Percentiles rank a stretch among this genome's conserved stretches.
phyloP scores from a whole-genome alignment of 2,113 vertebrate species.

The Strigops habroptila region DNA sequence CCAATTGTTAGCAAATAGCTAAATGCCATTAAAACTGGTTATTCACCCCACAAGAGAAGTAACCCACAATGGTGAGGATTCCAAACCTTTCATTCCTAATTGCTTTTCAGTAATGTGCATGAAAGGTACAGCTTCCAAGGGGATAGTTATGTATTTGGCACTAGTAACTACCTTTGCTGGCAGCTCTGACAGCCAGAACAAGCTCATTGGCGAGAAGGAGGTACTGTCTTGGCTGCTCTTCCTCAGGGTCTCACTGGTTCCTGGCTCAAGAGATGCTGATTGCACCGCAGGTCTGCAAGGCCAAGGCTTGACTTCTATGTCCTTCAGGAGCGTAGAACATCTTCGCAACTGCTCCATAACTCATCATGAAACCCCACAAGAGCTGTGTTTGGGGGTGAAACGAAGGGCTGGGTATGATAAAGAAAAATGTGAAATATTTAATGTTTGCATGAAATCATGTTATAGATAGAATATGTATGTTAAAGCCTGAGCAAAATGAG shows the following conservation, averaged over 20 bases:
- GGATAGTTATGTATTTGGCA: background rate
- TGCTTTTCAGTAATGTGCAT: background rate
- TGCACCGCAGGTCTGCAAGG: background rate
- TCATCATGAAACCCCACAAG: background rate
- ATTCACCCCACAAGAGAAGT: background rate
- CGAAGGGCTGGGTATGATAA: background rate
- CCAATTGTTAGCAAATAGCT: background rate
- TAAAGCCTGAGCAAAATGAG: background rate
- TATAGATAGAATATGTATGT: too few species aligned
- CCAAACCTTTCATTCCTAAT: background rate
- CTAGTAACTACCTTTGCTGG: background rate
- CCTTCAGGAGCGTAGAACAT: accelerated
- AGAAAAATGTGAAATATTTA: too few species aligned
- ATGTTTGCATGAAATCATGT: background rate
- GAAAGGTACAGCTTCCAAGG: background rate
- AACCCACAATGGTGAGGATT: background rate
- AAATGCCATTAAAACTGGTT: background rate
- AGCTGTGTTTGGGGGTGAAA: background rate
- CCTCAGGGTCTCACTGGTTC: background rate
- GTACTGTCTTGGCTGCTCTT: background rate
- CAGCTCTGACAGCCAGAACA: background rate
- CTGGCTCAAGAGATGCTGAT: background rate
- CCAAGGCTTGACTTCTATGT: background rate
- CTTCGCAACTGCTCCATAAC: background rate
- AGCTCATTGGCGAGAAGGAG: background rate